phyloP scores from a whole-genome alignment of 1,140 invertebrate species.

The Phocides pigmalion region DNA sequence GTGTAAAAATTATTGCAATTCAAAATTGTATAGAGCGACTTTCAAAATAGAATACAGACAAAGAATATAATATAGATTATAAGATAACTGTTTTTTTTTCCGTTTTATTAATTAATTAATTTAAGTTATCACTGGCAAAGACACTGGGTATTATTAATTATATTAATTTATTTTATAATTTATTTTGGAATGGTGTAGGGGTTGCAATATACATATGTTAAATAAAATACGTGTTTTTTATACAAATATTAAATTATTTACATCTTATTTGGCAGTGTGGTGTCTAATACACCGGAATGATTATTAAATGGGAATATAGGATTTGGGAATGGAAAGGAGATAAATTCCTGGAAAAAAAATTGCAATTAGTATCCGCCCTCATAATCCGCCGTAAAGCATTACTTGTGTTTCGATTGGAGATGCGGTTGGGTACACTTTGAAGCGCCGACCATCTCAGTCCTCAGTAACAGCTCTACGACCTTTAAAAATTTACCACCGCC shows the following conservation, averaged over 20 bases:
- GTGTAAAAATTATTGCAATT: conserved; percentile 3
- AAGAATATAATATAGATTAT: conserved; percentile 2
- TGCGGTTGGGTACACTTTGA: no score
- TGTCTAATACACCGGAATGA: conserved; percentile 36
- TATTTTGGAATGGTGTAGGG: conserved; percentile 34
- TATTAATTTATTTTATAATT: background rate
- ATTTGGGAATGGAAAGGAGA: conserved; percentile 32
- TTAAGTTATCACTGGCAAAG: conserved; percentile 41
- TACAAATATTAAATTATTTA: conserved; percentile 1
- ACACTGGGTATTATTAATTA: conserved; percentile 35
- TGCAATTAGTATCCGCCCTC: no score
- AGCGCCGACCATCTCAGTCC: no score
- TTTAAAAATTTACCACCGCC: no score
- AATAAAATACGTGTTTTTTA: conserved; percentile 11
- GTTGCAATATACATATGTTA: conserved; percentile 8
- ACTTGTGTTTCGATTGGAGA: no score
- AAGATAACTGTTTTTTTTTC: background rate
- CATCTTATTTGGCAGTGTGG: conserved; percentile 35
- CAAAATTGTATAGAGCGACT: conserved; percentile 3
- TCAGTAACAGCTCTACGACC: no score
- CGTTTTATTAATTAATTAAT: background rate
- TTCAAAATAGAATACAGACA: conserved; percentile 20
- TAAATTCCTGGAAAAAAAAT: conserved; percentile 35
- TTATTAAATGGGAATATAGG: conserved; percentile 18
- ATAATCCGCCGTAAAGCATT: no score